Percentiles rank a stretch among this genome's conserved stretches.
Evolutionary conservation across 2,888 invertebrate species (phyloP).

Genomic region (Polyploca ridens): DNA sequence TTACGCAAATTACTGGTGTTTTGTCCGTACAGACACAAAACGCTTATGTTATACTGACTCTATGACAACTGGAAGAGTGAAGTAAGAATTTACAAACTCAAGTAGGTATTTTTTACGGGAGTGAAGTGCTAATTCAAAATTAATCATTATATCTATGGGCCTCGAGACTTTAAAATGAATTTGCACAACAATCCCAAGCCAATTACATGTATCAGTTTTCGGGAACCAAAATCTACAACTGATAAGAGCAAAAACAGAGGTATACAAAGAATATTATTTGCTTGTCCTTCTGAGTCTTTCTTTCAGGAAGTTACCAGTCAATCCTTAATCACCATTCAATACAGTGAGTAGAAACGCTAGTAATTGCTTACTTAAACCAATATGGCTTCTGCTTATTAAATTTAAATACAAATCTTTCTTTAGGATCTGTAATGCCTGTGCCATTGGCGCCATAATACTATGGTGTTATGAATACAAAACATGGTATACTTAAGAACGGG

Average conservation of each 20-base stretch:
- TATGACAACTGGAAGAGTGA: not conserved
- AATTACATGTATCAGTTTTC: no score
- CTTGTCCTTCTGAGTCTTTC: no score
- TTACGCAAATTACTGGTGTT: slow-evolving; percentile 36
- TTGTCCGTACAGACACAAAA: slow-evolving; percentile 18
- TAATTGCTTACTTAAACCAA: slow-evolving; percentile 1
- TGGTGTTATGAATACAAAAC: slow-evolving; percentile 11
- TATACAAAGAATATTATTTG: not conserved
- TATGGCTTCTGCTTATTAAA: slow-evolving; percentile 1
- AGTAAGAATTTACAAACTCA: no score
- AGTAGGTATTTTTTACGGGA: no score
- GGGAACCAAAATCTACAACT: no score
- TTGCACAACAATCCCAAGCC: no score
- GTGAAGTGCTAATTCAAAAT: no score
- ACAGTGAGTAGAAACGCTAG: not conserved
- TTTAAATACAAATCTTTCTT: slow-evolving; percentile 2
- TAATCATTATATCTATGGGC: no score
- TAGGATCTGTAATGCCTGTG: not conserved
- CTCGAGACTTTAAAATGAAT: no score
- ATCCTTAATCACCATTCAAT: not conserved
- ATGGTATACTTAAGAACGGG: slow-evolving; percentile 8
- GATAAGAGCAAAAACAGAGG: no score
- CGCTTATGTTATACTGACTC: slow-evolving; percentile 10
- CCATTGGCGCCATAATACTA: slow-evolving; percentile 8
- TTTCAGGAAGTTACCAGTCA: not conserved